Base-by-base conservation (phyloP, 2,888 invertebrate species). In the Brenthis daphne region DNA sequence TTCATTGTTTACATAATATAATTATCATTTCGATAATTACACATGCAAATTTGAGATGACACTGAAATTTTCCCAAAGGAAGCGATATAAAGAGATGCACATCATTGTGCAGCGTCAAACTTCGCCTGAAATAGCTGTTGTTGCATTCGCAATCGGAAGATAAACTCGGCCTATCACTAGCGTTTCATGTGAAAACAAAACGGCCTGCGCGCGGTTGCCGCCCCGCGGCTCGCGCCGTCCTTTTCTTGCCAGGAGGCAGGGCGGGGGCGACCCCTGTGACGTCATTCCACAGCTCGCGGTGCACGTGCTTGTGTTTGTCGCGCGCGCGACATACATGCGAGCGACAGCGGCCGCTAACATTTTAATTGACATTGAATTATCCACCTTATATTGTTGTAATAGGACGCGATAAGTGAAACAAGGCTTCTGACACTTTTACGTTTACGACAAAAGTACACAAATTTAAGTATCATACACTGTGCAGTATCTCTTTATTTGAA, bases 241-340 rank as follows among this genome's bases (percentile, higher is more conserved):
- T 79, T 76, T 76, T 78, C 89, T 84, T 80, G 73, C 75, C 80
- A 72, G 80, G 80, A 82, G 81, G 85, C 85, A 84, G 86, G 87
- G 87, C 85, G 83, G 84, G 82, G 81, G 82, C 85, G 86, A 85
- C 85, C 83, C 86, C 81, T 86, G 89, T 90, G 89, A 91, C 84
- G 78, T 79, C 77, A 78, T 80, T 75, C 77, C 80, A 72, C 78
- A 82, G 85, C 79, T 77, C 78, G 84, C 81, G 75, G 80, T 88
- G 89, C 90, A 90, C 92, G 92, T 91, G 92, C 89, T 88, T 87
- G 90, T 91, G 90, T 90, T 89, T 90, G 90, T 89, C 85, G 85
- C 87, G 86, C 84, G 84, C 83, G 84, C 82, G 82, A 86, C 86
- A 88, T 89, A 88, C 89, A 88, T 85, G 85, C 84, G 85, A 82